These are phyloP conservation scores for Drosophila pallidifrons DNA, from an alignment of 1,140 invertebrate genomes.

Conservation along the genomic window DNA sequence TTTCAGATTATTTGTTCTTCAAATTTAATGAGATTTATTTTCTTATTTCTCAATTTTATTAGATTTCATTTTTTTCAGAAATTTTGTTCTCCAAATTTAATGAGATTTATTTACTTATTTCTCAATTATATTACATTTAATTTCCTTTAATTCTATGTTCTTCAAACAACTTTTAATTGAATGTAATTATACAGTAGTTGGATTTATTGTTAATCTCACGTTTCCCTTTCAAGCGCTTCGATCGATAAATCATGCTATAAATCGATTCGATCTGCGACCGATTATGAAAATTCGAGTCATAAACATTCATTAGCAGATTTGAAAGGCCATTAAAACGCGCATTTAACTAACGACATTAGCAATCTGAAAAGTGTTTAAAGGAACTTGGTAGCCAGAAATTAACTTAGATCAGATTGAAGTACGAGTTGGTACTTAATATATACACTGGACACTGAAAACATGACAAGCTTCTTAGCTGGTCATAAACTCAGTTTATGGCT, in stretches of 20 bases:
- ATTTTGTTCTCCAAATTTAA: no score
- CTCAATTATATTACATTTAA: no score
- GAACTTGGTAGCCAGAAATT: slow-evolving; percentile 24
- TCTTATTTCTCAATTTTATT: no score
- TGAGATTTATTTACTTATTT: no score
- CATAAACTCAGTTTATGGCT: slow-evolving; percentile 33
- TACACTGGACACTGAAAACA: slow-evolving; percentile 2
- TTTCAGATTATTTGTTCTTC: no score
- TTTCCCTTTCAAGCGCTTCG: no score
- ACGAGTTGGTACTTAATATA: background rate
- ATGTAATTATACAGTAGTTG: no score
- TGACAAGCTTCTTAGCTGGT: slow-evolving; percentile 15
- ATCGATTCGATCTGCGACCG: background rate
- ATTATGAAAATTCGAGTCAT: background rate
- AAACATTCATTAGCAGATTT: slow-evolving; percentile 23
- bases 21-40: no score
- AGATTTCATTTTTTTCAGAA: no score
- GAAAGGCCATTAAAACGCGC: background rate
- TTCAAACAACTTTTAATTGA: no score
- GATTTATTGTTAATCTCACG: background rate
- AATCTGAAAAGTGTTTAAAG: background rate
- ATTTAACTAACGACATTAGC: background rate
- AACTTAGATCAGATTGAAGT: background rate
- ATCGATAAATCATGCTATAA: background rate
- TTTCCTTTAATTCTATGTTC: no score